Base-by-base conservation (phyloP, 2,113 vertebrate genomes). In the Plectropomus leopardus region DNA sequence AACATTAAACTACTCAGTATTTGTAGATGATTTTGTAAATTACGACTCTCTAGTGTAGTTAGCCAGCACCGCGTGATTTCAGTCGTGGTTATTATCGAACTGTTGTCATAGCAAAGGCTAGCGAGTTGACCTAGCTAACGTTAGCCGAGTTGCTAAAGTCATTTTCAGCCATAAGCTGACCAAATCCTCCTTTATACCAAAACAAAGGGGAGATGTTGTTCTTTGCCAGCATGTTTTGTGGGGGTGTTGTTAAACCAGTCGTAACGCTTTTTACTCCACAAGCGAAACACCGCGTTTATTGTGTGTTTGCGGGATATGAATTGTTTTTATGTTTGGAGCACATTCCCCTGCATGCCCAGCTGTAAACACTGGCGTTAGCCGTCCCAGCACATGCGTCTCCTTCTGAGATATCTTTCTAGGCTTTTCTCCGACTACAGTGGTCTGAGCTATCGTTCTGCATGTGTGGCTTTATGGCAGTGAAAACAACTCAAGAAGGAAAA, bases 121-220 rank as follows among this genome's bases (percentile, higher is more conserved):
- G 78, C 89, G 78, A 86, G 67, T 78, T 88, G 86, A 88, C 83
- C 72, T 78, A 83, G 93, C 91, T 87, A 88, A 66, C 77, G 78
- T 65, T 93, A 94, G 89, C 91, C 30, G 28, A 30, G 60, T 73
- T 82, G 93, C 90, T 92, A 91, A 90, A 92, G 88, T 89, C 90
- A 90, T 89, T 81, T 90, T 74, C 81, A 89, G 78, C 84, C 86
- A 54, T 90, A 92, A 93, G 85, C 86, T 90, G 89, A 84, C 28
- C 88, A 91, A 92, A 91, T 89, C 88, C 92, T 78, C 9, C 21
- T 80, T 79, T 79, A 83, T 66, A 84, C 59, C 54, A 78, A 8
- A 88, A 92, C 86, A 86, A 89, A 88, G 72, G 78, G 10, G 51
- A 71, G 21, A 61, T 82, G 53, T 34, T 75, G 55, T 60, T 79